Base-by-base conservation (phyloP, 2,113 vertebrate species). In the Dromaius novaehollandiae region DNA sequence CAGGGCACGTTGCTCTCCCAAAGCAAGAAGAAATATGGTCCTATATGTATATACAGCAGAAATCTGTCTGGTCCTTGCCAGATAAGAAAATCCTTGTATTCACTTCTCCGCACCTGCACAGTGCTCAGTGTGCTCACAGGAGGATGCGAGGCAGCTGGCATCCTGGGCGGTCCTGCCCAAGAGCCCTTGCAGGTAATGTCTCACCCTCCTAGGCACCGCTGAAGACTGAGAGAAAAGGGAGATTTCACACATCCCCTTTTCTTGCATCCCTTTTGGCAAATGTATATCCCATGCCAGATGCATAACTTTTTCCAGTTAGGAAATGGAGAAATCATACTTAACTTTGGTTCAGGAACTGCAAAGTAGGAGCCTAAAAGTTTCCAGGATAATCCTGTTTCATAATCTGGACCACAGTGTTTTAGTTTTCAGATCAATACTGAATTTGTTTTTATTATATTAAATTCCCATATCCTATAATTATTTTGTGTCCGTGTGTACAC, bases 91-190 rank as follows among this genome's bases (percentile, higher is more conserved):
- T 48, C 32, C 50, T 73, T 76, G 20, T 55, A 7, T 48, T 82
- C 20, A 6, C 18, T 68, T 51, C 42, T 55, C 44, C 46, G 7
- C 40, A 71, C 80, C 48, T 32, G 30, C 34, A 1, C 20, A 0
- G 0, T 3, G 12, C 32, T 11, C 13, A 74, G 7, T 14, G 46
- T 48, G 46, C 46, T 5, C 46, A 19, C 3, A 36, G 25, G 21
- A 7, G 38, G 73, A 74, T 4, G 2, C 2, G 3, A 40, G 22
- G 51, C 34, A 61, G n/a, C 10, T 19, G 55, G 16, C 8, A 4
- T 17, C 1, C 0, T 0, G 1, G 14, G 34, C 25, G 8, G 28
- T 60, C 20, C 38, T 30, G 66, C 28, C 18, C 13, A 0, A 50
- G 55, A 40, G 11, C 34, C 51, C 30, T 11, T 73, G 22, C 34